Evolutionary conservation across 1,140 invertebrate species (phyloP).

Genomic region (Papilio polytes): DNA sequence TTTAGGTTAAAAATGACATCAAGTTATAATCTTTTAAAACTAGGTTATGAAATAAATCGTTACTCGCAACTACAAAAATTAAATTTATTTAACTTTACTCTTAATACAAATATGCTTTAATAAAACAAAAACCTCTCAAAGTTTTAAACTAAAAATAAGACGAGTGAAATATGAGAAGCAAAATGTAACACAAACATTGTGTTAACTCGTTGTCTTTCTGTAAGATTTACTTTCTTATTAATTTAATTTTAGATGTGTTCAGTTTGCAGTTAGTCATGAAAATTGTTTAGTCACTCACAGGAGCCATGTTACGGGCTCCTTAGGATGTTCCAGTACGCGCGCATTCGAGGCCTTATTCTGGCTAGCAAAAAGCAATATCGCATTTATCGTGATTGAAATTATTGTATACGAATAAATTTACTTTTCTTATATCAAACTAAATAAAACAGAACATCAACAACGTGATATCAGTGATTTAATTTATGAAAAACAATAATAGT

Average conservation of each 20-base stretch:
- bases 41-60: neutral
- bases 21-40: neutral
- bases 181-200: neutral
- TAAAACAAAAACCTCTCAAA: neutral
- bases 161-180: neutral
- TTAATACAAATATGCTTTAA: neutral
- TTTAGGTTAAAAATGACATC: no score
- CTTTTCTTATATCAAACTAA: no score
- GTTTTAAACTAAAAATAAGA: neutral
- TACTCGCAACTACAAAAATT: neutral
- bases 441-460: no score
- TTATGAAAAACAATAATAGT: no score
- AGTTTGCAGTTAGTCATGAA: slow-evolving; percentile 33
- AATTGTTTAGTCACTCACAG: slow-evolving; percentile 47
- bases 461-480: no score
- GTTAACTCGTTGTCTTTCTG: neutral
- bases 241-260: slow-evolving; percentile 28
- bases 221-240: slow-evolving; percentile 8
- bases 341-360: slow-evolving; percentile 50
- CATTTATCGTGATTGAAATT: neutral
- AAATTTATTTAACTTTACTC: neutral
- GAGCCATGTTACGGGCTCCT: slow-evolving; percentile 23
- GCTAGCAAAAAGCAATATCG: neutral
- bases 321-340: slow-evolving; percentile 44
- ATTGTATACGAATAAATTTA: no score